A percentile compares a stretch with the other conserved stretches of the same genome.
phyloP scores from a whole-genome alignment of 2,113 vertebrate species.

The Lates calcarifer region DNA sequence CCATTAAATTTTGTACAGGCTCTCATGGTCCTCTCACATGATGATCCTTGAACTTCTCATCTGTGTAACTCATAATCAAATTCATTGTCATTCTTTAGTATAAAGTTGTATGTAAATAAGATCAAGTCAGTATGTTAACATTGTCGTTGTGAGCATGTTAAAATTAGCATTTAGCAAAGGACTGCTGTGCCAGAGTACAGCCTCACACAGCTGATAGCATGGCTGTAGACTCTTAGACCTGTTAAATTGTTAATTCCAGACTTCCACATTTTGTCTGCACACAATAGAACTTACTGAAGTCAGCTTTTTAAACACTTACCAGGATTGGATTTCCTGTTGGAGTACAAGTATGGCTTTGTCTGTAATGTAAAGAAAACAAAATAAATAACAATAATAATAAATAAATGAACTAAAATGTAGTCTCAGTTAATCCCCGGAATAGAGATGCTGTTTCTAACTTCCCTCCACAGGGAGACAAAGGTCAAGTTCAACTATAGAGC shows the following conservation, averaged over 20 bases:
- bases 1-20: too few relatives aligned
- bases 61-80: too few relatives aligned
- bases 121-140: not conserved
- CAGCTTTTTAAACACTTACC: not conserved
- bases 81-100: too few relatives aligned
- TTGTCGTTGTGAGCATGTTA: not conserved
- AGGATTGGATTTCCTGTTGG: not conserved
- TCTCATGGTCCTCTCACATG: too few relatives aligned
- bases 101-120: too few relatives aligned
- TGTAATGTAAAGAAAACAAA: not conserved
- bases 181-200: too few relatives aligned
- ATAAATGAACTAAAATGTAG: not conserved
- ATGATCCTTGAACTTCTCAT: too few relatives aligned
- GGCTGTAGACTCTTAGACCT: not conserved
- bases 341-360: not conserved
- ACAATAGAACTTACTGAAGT: not conserved
- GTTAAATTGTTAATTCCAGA: not conserved
- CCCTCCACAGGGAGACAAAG: slow-evolving; percentile 13
- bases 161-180: not conserved
- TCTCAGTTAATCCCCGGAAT: not conserved
- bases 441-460: not conserved
- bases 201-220: not conserved
- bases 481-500: slow-evolving; percentile 33
- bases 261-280: too few relatives aligned
- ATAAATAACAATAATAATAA: too few relatives aligned